These are phyloP conservation scores for Clarias magur DNA, from an alignment of 2,113 vertebrate species.

Conservation along the genomic window DNA sequence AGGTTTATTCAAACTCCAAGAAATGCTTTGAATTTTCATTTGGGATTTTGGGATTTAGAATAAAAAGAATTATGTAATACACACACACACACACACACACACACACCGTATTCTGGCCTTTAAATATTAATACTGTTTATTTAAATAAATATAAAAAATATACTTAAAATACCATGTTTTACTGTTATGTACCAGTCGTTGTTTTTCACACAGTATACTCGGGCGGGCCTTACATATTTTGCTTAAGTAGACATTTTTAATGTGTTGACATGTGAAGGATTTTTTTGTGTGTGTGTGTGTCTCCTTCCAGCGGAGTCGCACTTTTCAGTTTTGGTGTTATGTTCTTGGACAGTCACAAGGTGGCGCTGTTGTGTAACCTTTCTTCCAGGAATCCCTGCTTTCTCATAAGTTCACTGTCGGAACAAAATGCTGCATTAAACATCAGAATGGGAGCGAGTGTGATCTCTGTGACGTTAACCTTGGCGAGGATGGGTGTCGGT, in stretches of 20 bases:
- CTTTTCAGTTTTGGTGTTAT: neutral
- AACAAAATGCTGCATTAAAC: neutral
- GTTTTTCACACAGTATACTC: no score
- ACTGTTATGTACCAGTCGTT: no score
- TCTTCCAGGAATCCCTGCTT: neutral
- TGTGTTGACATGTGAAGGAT: no score
- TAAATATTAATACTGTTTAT: no score
- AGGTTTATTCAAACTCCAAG: neutral
- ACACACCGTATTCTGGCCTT: no score
- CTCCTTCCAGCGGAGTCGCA: neutral
- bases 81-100: no score
- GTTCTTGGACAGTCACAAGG: conserved; percentile 41
- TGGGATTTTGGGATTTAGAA: neutral
- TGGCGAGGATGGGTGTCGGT: neutral
- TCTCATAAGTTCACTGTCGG: neutral
- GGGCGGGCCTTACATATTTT: no score
- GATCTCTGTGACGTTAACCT: neutral
- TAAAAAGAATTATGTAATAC: neutral
- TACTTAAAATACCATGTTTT: no score
- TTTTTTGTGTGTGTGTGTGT: no score
- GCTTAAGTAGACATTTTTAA: no score
- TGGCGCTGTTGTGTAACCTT: conserved; percentile 54
- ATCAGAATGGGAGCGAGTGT: neutral
- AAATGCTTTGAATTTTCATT: neutral
- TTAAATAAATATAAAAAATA: no score